Base-by-base conservation (phyloP, 2,113 vertebrate genomes). In the Macaca nemestrina region DNA sequence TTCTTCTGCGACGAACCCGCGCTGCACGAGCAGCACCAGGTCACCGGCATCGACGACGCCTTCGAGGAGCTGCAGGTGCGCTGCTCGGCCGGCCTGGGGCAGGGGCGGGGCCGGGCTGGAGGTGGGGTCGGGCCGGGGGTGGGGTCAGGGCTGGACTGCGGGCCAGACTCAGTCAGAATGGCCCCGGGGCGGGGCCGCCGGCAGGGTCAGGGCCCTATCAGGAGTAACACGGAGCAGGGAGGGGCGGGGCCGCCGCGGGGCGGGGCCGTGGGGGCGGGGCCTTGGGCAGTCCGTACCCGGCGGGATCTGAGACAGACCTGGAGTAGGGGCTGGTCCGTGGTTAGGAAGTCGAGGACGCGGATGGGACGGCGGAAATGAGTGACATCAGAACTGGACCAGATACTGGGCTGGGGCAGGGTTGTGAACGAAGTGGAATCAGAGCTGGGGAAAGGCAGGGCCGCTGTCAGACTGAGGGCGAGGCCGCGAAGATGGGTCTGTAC, bases 1-100 rank as follows among this genome's bases (percentile, higher is more conserved):
- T 99, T 99, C 99, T 99, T 99, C 99, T 99, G 99, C 0, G 99
- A 99, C 13, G 99, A 99, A 97, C 99, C 99, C 0, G 99, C 99
- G 2, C 88, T 99, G 81, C 99, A 99, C 73, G 99, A 99, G 98
- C 99, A 99, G 98, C 99, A 99, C 98, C 99, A 99, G 98, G 99
- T 99, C 97, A 99, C 99, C 96, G 99, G 99, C 32, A 99, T 99
- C 27, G 99, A 99, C 1, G 99, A 99, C 1, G 99, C 99, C 23
- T 99, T 99, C 23, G 99, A 99, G 95, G 99, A 99, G 98, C 98
- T 99, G 98, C 99, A 99, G 99, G 99, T 99, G 97, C 70, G 99
- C 85, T 0, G 50, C 43, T 3, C 0, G 0, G 18, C 25, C 5
- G 35, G 75, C 61, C 67, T 9, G 27, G 55, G 67, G 40, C 59